Evolutionary conservation across 2,113 vertebrate species (phyloP).

Genomic region (Embiotoca jacksoni): DNA sequence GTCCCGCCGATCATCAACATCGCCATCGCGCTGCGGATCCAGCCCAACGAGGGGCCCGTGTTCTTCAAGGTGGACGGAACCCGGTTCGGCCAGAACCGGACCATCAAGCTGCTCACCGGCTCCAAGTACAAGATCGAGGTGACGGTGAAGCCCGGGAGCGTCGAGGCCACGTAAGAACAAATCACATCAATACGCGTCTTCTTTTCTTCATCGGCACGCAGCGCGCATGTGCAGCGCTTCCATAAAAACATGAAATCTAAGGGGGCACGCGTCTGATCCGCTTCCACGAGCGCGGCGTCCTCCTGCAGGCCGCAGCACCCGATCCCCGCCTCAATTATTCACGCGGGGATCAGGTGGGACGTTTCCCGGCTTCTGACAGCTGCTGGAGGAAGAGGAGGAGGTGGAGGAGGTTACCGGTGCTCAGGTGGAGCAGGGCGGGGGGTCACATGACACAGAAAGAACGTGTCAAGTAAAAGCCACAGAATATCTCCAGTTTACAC

Average conservation of each 20-base stretch:
- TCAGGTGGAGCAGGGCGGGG: too few species aligned
- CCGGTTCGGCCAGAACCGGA: constrained; percentile 95
- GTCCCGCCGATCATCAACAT: constrained; percentile 91
- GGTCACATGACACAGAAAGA: too few species aligned
- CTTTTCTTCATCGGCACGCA: too few species aligned
- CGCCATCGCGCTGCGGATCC: constrained; percentile 91
- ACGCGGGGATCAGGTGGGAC: constrained; percentile 6
- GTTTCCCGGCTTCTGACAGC: too few species aligned
- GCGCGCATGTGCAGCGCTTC: too few species aligned
- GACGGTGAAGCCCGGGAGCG: constrained; percentile 89
- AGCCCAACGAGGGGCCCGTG: constrained; percentile 95
- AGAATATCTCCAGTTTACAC: too few species aligned
- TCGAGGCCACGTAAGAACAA: constrained; percentile 90
- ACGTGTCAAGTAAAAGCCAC: too few species aligned
- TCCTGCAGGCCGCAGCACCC: constrained; percentile 22
- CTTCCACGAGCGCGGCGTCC: not conserved
- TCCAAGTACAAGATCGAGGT: constrained; percentile 97
- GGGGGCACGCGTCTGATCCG: too few species aligned
- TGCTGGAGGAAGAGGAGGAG: not conserved
- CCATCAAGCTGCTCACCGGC: constrained; percentile 96
- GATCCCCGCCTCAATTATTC: constrained; percentile 32
- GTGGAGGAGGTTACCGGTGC: not conserved
- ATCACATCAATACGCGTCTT: too few species aligned
- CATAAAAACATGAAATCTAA: too few species aligned
- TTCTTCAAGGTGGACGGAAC: constrained; percentile 98